phyloP scores from a whole-genome alignment of 2,113 vertebrate species.

The Tragelaphus buxtoni region DNA sequence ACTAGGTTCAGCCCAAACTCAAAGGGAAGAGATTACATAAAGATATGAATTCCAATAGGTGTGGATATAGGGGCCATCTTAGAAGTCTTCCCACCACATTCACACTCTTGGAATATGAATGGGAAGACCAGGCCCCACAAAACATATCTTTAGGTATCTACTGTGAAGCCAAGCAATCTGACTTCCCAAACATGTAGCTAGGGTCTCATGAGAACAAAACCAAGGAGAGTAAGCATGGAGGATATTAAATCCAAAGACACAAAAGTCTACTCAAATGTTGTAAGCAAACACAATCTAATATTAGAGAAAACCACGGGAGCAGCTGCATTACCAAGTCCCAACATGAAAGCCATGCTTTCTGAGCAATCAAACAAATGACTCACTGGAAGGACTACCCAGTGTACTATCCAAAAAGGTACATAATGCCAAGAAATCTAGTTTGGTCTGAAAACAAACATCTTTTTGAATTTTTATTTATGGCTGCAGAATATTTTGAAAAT shows the following conservation, averaged over 20 bases:
- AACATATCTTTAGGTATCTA: neutral
- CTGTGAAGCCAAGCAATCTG: neutral
- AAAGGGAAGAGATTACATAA: neutral
- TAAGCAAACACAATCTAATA: neutral
- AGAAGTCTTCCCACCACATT: neutral
- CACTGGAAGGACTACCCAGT: neutral
- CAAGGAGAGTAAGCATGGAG: neutral
- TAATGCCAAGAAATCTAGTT: neutral
- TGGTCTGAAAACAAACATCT: slow-evolving; percentile 5
- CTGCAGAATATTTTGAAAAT: neutral
- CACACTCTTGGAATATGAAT: neutral
- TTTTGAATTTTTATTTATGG: slow-evolving; percentile 1
- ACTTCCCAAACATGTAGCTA: neutral
- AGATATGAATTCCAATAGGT: neutral
- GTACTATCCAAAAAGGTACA: neutral
- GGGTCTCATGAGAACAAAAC: slow-evolving; percentile 13
- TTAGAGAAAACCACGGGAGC: neutral
- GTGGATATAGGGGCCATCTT: neutral
- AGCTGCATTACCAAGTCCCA: neutral
- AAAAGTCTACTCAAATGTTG: slow-evolving; percentile 8
- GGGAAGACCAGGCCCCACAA: neutral
- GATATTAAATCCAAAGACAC: neutral
- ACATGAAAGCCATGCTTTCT: neutral
- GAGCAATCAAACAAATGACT: neutral
- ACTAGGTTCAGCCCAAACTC: neutral